phyloP scores from a whole-genome alignment of 2,113 vertebrate species.

The Sorex araneus region DNA sequence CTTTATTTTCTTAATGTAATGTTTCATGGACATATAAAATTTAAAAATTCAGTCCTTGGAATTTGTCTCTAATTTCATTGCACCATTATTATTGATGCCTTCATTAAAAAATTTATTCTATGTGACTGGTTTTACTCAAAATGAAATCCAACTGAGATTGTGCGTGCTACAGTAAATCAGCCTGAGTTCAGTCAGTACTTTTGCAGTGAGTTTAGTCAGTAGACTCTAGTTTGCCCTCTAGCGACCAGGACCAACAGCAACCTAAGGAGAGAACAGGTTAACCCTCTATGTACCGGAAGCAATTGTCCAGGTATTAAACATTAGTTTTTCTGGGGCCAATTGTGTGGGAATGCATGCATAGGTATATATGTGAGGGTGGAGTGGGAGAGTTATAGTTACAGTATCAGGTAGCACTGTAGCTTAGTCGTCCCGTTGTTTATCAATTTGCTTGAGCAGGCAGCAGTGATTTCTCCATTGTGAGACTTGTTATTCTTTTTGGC shows the following conservation, averaged over 20 bases:
- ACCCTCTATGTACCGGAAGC: neutral
- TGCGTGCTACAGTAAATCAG: constrained; percentile 14
- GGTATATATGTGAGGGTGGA: neutral
- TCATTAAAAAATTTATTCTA: constrained; percentile 60
- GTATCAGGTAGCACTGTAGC: too few species aligned
- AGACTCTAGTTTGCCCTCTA: neutral
- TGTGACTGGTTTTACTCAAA: constrained; percentile 25
- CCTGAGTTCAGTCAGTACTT: neutral
- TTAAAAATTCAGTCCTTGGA: constrained; percentile 30
- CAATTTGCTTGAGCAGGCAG: too few species aligned
- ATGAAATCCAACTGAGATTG: constrained; percentile 15
- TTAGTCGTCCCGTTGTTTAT: too few species aligned
- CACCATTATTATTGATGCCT: constrained; percentile 38
- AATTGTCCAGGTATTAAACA: neutral
- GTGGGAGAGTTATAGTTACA: neutral
- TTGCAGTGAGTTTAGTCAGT: neutral
- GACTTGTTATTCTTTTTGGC: too few species aligned
- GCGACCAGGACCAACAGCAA: neutral
- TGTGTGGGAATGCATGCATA: neutral
- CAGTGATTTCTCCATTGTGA: too few species aligned
- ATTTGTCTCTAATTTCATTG: constrained; percentile 54
- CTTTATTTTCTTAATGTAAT: constrained; percentile 54
- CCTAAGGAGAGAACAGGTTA: neutral
- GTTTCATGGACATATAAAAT: constrained; percentile 49
- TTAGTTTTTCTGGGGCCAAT: neutral